Evolutionary conservation across 2,888 invertebrate species (phyloP).

Genomic region (Sericinus montela): DNA sequence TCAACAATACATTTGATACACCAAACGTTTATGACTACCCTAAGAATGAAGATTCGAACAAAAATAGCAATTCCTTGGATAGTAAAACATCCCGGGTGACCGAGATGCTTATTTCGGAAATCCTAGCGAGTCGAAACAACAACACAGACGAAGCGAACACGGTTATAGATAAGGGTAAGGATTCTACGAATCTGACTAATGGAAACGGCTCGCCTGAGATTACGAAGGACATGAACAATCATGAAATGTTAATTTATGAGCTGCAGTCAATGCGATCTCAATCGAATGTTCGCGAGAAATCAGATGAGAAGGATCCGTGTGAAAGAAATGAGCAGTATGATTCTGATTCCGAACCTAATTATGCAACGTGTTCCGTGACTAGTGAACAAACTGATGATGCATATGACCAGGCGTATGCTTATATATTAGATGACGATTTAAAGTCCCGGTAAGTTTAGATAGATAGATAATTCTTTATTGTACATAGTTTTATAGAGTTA

Average conservation of each 20-base stretch:
- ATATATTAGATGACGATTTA: slow-evolving; percentile 69
- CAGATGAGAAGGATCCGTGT: slow-evolving; percentile 44
- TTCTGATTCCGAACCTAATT: slow-evolving; percentile 64
- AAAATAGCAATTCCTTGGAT: slow-evolving; percentile 65
- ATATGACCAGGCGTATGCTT: slow-evolving; percentile 65
- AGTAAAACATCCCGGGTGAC: slow-evolving; percentile 71
- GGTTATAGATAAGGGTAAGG: slow-evolving; percentile 73
- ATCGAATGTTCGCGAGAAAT: slow-evolving; percentile 52
- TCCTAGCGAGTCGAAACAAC: slow-evolving; percentile 71
- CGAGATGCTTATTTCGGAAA: slow-evolving; percentile 75
- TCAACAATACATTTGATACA: slow-evolving; percentile 27
- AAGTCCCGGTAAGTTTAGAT: slow-evolving; percentile 59
- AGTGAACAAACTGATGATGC: slow-evolving; percentile 61
- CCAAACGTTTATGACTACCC: slow-evolving; percentile 36
- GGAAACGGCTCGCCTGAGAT: slow-evolving; percentile 50
- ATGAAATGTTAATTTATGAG: slow-evolving; percentile 85
- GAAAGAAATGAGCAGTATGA: slow-evolving; percentile 44
- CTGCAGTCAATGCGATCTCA: slow-evolving; percentile 82
- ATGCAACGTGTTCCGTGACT: slow-evolving; percentile 57
- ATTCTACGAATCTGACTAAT: slow-evolving; percentile 44
- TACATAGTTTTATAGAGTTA: too few species aligned
- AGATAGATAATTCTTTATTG: too few species aligned
- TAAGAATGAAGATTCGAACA: slow-evolving; percentile 47
- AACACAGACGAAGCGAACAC: slow-evolving; percentile 64
- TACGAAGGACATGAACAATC: slow-evolving; percentile 78